phyloP scores from a whole-genome alignment of 2,888 invertebrate species.

The Pheosia tremula region DNA sequence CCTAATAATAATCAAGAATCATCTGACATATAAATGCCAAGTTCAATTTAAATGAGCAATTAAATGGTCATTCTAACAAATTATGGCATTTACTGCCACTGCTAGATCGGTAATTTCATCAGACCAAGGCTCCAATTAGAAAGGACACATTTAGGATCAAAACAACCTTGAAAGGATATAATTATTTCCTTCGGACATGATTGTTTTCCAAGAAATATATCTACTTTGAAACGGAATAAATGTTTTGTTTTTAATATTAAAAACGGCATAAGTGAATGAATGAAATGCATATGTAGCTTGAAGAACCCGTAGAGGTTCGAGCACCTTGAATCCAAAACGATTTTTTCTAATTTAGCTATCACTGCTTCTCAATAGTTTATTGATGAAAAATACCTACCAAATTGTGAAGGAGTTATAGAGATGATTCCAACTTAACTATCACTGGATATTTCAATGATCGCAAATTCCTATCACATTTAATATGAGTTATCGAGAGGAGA shows the following conservation, averaged over 20 bases:
- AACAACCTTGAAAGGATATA: not conserved
- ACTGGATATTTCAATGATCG: too few relatives aligned
- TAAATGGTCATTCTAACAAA: not conserved
- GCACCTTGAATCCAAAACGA: too few relatives aligned
- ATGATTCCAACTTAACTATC: too few relatives aligned
- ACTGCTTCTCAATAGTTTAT: too few relatives aligned
- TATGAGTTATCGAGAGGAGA: not conserved
- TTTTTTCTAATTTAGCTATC: too few relatives aligned
- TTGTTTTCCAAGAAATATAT: not conserved
- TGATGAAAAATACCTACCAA: too few relatives aligned
- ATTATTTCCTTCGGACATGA: not conserved
- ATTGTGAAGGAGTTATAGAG: too few relatives aligned
- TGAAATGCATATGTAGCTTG: too few relatives aligned
- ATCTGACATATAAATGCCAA: not conserved
- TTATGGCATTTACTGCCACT: not conserved
- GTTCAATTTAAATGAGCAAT: not conserved
- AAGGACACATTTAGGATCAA: constrained; percentile 4
- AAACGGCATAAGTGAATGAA: too few relatives aligned
- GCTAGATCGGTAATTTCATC: not conserved
- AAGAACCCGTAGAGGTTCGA: too few relatives aligned
- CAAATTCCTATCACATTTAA: too few relatives aligned
- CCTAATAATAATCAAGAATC: not conserved
- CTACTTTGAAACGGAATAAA: not conserved
- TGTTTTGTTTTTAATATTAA: too few relatives aligned
- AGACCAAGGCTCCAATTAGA: constrained; percentile 6